Percentiles rank a stretch among this genome's conserved stretches.
phyloP scores from a whole-genome alignment of 2,888 invertebrate genomes.

The Hydrotaea cyrtoneurina region DNA sequence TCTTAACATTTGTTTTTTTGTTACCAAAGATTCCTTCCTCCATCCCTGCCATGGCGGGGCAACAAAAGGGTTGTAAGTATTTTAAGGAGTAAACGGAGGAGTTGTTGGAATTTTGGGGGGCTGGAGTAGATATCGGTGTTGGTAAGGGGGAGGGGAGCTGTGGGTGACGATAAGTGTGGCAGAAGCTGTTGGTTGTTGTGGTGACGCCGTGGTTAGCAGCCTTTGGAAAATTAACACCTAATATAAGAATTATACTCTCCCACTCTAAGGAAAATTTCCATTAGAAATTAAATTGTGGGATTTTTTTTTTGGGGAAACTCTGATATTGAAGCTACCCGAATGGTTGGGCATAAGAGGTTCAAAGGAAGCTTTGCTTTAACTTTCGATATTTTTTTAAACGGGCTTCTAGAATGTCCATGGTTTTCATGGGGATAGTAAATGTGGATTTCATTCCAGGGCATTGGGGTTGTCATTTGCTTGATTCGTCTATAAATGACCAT shows the following conservation, averaged over 20 bases:
- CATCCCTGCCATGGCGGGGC: neutral
- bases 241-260: slow-evolving; percentile 41
- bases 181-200: slow-evolving; percentile 53
- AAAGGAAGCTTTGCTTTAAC: no score
- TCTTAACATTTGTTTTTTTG: neutral
- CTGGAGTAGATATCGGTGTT: neutral
- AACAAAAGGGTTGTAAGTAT: slow-evolving; percentile 55
- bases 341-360: no score
- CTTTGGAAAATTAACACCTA: slow-evolving; percentile 66
- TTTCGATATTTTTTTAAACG: no score
- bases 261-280: neutral
- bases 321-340: no score
- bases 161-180: slow-evolving; percentile 1
- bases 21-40: neutral
- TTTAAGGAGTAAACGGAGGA: neutral
- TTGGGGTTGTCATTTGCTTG: no score
- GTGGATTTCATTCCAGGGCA: no score
- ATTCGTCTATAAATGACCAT: no score
- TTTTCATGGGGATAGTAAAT: no score
- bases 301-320: neutral
- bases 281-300: neutral
- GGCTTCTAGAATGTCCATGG: no score
- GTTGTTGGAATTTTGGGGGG: neutral
- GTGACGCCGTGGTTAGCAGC: slow-evolving; percentile 56
- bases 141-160: neutral